Base-by-base conservation (phyloP, 2,797 vertebrate species). In the Anisognathus igniventris region DNA sequence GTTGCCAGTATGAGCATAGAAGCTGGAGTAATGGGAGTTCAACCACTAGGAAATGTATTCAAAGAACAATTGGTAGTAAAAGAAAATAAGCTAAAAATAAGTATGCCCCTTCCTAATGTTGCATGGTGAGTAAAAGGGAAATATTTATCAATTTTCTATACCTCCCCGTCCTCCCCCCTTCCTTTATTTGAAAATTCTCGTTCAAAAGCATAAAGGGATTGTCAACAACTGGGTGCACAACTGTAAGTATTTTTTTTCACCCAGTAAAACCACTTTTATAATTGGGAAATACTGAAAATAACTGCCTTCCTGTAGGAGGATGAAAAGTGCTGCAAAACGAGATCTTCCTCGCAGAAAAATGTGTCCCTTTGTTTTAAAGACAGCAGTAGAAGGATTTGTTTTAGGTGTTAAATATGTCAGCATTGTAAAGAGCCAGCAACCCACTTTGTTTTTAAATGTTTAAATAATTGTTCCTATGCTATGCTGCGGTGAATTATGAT, bases 381-480 rank as follows among this genome's bases (percentile, higher is more conserved):
- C 85, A 79, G 77, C 83, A 71, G 37, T 95, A 95, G 75, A 91
- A 92, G 45, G 78, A 94, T 94, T 96, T 90, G 76, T n/a, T 95
- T 91, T 93, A 62, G 76, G 35, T 90, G 58, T 84, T 95, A 95
- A 96, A 85, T 92, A 84, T 88, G 77, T 92, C 88, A 91, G 40
- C 68, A 57, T 60, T 93, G 61, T 93, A 79, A 90, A 94, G 37
- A 96, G 56, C 73, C 85, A 84, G 88, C 64, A 91, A 65, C 87
- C 39, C 64, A 86, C 86, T 88, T 93, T 82, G 62, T 77, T 94
- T 86, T 90, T 85, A 84, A 71, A 89, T 86, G 79, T 89, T 94
- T 91, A 74, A 93, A 81, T 89, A 94, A 93, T 87, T 60, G 66
- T 77, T 91, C 15, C 2, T 88, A 57, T 79, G 45, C 68, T 81